Conservation (phyloP, 2,888 invertebrate genomes). For the Theretra japonica region DNA sequence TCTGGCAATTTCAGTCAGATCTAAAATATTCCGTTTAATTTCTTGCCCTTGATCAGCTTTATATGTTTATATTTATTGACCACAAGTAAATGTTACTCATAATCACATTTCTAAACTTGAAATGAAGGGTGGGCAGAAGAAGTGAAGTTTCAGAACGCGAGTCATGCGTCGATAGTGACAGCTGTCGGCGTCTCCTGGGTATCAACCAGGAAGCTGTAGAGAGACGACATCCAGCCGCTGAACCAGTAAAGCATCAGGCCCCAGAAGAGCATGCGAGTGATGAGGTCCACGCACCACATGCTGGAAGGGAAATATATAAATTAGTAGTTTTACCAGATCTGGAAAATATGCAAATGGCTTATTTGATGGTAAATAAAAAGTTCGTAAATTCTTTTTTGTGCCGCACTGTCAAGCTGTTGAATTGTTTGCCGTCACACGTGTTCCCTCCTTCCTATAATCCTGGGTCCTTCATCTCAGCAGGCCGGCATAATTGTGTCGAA, state of each 20-base stretch:
- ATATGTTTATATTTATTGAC: too few species aligned
- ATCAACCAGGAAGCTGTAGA: slow-evolving; percentile 51
- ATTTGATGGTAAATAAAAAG: slow-evolving; percentile 8
- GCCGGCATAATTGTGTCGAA: too few species aligned
- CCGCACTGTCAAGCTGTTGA: too few species aligned
- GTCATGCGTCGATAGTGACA: slow-evolving; percentile 54
- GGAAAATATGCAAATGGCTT: not conserved
- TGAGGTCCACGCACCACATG: slow-evolving; percentile 93
- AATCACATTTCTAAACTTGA: too few species aligned
- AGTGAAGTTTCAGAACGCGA: not conserved
- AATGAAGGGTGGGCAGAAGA: not conserved
- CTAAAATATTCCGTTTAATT: too few species aligned
- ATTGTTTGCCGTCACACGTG: too few species aligned
- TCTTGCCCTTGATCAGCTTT: too few species aligned
- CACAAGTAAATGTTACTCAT: too few species aligned
- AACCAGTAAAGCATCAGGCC: slow-evolving; percentile 85
- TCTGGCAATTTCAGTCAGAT: too few species aligned
- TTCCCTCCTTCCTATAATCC: too few species aligned
- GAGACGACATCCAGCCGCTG: slow-evolving; percentile 62
- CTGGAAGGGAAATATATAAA: slow-evolving; percentile 82
- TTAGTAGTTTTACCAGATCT: not conserved
- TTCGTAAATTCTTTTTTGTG: too few species aligned
- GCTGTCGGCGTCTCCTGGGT: slow-evolving; percentile 49
- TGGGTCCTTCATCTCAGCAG: too few species aligned
- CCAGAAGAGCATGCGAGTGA: slow-evolving; percentile 88